Percentiles rank a stretch among this genome's conserved stretches.
phyloP scores from a whole-genome alignment of 2,888 invertebrate genomes.

The Vannuccia rotundouncinata region DNA sequence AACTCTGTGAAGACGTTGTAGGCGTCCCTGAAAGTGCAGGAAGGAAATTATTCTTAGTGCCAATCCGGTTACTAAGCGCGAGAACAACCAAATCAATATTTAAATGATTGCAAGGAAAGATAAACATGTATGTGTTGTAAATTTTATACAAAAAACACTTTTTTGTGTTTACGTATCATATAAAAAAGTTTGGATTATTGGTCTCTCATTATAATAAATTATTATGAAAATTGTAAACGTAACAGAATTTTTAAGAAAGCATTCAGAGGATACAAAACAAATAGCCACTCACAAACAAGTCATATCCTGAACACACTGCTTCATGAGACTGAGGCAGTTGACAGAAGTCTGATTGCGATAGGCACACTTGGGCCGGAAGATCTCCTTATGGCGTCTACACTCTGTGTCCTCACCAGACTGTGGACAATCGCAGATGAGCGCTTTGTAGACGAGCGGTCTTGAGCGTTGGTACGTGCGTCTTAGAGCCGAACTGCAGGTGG shows the following conservation, averaged over 20 bases:
- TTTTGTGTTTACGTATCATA: too few relatives aligned
- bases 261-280: too few relatives aligned
- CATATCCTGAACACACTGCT: not conserved
- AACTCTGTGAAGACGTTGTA: not conserved
- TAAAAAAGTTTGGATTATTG: too few relatives aligned
- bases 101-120: too few relatives aligned
- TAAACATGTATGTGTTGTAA: too few relatives aligned
- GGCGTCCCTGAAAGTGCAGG: not conserved
- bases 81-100: too few relatives aligned
- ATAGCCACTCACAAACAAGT: not conserved
- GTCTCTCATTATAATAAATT: not conserved
- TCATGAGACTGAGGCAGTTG: slow-evolving; percentile 9
- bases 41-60: too few relatives aligned
- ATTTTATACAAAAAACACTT: too few relatives aligned
- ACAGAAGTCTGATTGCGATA: not conserved
- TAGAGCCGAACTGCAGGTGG: not conserved
- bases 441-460: slow-evolving; percentile 3
- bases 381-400: not conserved
- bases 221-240: too few relatives aligned
- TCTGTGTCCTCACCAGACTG: not conserved
- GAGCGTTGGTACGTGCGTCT: not conserved
- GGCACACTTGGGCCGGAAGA: slow-evolving; percentile 12
- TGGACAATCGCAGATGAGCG: not conserved
- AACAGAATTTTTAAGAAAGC: too few relatives aligned
- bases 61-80: too few relatives aligned